phyloP scores from a whole-genome alignment of 2,113 vertebrate genomes.

The Scolopax mira region DNA sequence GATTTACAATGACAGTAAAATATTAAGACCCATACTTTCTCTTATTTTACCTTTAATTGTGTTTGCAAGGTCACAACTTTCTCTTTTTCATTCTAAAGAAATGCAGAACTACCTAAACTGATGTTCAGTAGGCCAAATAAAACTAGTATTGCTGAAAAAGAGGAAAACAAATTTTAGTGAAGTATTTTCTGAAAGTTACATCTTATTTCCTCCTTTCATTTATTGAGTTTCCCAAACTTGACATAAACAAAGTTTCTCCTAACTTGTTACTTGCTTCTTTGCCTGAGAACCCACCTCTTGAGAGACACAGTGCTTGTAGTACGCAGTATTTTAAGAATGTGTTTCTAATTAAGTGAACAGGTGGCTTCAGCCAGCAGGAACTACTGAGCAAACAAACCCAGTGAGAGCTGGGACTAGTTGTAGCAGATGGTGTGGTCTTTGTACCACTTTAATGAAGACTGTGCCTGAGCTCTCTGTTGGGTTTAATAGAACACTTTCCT shows the following conservation, averaged over 20 bases:
- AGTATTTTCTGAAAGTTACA: neutral
- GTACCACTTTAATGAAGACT: slow-evolving; percentile 60
- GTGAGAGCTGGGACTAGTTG: slow-evolving; percentile 39
- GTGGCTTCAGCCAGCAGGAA: slow-evolving; percentile 59
- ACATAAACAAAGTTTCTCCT: neutral
- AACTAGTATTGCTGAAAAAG: neutral
- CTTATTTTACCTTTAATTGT: neutral
- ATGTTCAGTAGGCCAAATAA: neutral
- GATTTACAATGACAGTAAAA: neutral
- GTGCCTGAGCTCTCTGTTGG: slow-evolving; percentile 30
- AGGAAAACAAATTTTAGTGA: neutral
- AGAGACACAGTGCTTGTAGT: neutral
- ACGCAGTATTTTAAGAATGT: slow-evolving; percentile 25
- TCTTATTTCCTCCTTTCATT: neutral
- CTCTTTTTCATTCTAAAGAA: neutral
- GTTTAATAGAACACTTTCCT: neutral
- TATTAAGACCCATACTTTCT: neutral
- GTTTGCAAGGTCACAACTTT: neutral
- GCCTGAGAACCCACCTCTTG: neutral
- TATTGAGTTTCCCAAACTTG: neutral
- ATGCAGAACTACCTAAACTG: neutral
- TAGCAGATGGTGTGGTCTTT: slow-evolving; percentile 66
- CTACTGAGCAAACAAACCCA: slow-evolving; percentile 57
- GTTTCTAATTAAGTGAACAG: slow-evolving; percentile 67
- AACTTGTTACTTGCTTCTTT: neutral